Conservation (phyloP, 2,888 invertebrate species). For the Rambutsinella grinnellia region DNA sequence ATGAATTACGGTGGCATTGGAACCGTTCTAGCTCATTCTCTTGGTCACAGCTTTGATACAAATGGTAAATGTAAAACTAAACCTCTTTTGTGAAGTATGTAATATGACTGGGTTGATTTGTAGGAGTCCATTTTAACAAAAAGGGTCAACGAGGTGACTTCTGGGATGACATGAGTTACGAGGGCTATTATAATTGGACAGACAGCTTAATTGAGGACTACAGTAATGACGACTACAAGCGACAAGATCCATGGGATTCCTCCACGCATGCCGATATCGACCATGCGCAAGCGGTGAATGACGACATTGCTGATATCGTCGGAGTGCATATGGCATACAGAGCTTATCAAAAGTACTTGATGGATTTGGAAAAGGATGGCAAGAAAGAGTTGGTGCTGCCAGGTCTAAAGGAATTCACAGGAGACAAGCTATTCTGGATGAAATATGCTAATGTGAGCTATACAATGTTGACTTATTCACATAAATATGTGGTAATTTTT, state of each 20-base stretch:
- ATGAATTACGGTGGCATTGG: constrained; percentile 47
- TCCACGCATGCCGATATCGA: constrained; percentile 20
- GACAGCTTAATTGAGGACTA: constrained; percentile 29
- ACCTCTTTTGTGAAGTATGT: background rate
- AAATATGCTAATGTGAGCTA: constrained; percentile 45
- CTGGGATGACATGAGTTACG: constrained; percentile 46
- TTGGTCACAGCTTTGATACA: constrained; percentile 40
- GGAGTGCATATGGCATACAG: constrained; percentile 44
- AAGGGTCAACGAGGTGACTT: constrained; percentile 39
- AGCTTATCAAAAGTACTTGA: constrained; percentile 29
- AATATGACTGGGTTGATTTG: background rate
- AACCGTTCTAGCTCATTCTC: constrained; percentile 22
- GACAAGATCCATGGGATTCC: constrained; percentile 41
- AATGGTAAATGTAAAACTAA: constrained; percentile 23
- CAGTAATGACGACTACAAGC: constrained; percentile 1
- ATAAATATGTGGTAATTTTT: too few relatives aligned
- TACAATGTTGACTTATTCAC: too few relatives aligned
- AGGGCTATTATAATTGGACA: constrained; percentile 45
- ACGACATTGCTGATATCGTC: constrained; percentile 40
- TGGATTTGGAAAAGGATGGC: constrained; percentile 26
- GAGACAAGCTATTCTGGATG: constrained; percentile 43
- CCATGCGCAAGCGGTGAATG: constrained; percentile 28
- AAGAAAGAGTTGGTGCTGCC: constrained; percentile 38
- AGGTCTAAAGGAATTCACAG: constrained; percentile 33
- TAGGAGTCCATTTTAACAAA: constrained; percentile 42